Conservation (phyloP, 2,888 invertebrate species). For the Tipula confusa region DNA sequence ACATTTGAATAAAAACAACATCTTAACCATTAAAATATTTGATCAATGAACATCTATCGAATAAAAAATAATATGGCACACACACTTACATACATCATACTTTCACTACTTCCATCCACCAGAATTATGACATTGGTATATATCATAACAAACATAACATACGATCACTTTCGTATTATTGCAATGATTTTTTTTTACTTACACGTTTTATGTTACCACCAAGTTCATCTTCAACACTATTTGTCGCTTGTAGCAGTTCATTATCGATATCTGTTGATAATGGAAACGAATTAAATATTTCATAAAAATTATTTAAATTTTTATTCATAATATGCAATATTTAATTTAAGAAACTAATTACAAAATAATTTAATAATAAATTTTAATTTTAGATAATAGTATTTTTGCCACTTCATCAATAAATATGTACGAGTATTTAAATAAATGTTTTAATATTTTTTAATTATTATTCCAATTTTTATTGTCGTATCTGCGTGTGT, state of each 20-base stretch:
- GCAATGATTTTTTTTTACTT: not conserved
- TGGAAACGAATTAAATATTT: not conserved
- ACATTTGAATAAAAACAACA: not conserved
- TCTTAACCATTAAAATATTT: not conserved
- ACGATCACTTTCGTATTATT: not conserved
- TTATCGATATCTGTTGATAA: constrained; percentile 25
- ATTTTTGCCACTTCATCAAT: constrained; percentile 20
- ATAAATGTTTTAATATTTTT: not conserved
- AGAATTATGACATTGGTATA: not conserved
- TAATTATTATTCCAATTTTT: not conserved
- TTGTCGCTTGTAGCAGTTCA: constrained; percentile 25
- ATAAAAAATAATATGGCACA: not conserved
- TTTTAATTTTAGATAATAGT: constrained; percentile 12
- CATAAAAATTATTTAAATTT: constrained; percentile 3
- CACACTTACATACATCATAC: not conserved
- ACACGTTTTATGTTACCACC: constrained; percentile 5
- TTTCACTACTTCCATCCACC: not conserved
- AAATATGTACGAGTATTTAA: not conserved
- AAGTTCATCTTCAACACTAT: not conserved
- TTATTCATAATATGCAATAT: not conserved
- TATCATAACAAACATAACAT: not conserved
- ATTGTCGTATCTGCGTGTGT: not conserved
- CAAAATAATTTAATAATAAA: constrained; percentile 1
- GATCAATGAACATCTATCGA: not conserved
- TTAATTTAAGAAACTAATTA: not conserved